Base-by-base conservation (phyloP, 2,113 vertebrate species). In the Brienomyrus longianalis region DNA sequence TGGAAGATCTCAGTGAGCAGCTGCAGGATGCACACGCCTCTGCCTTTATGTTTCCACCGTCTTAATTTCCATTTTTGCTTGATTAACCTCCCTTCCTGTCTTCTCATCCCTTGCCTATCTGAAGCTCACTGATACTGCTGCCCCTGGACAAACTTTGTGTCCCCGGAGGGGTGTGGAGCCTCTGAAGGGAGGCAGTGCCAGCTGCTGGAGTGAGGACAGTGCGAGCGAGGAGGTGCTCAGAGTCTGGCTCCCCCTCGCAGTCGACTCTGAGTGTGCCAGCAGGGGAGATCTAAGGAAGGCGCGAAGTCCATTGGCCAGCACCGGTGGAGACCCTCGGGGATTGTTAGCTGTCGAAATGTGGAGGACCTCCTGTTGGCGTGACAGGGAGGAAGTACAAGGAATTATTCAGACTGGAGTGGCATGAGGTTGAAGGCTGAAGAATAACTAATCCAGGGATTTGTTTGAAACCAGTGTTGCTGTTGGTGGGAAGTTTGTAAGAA, bases 1-100 rank as follows among this genome's bases (percentile, higher is more conserved):
- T 91, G 45, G 83, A 90, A 89, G 90, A 88, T 88, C 66, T 59
- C 59, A 43, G 31, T 2, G 31, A 90, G 70, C 83, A 35, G 10
- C 9, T 48, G 39, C 54, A 88, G 56, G 56, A 88, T 66, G 39
- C 39, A 59, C n/a, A 3, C 35, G 35, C 50, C 23, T 59, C 43
- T 83, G 66, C 23, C n/a, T 51, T 56, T 56, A 10, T 7, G 8
- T 52, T 31, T 52, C 27, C 51, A 54, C 5, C 47, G 9, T 80
- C 35, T 54, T 51, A 27, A 23, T 66, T 88, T 88, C 35, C 35
- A 35, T 47, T 45, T n/a, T 66, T 27, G 35, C 2, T 87, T n/a
- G 45, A 54, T 35, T 56, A n/a, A 43, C 85, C 31, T 88, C 35
- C 52, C 54, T 17, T 45, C 54, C 54, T 62, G 48, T 39, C 21